Evolutionary conservation across 2,888 invertebrate genomes (phyloP).

Genomic region (Aplocera efformata): DNA sequence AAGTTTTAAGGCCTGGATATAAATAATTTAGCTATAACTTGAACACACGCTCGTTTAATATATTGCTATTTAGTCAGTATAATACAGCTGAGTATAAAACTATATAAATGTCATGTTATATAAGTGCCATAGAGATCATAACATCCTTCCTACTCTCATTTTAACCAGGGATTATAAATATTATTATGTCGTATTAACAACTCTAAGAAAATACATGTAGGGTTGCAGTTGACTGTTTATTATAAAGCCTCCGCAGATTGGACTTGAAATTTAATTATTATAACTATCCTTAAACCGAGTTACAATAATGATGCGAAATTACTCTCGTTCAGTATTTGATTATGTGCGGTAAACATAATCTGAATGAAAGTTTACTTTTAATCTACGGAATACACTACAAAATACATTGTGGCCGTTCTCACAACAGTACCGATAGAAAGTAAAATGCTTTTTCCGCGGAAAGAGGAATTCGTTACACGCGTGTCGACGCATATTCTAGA

Average conservation of each 20-base stretch:
- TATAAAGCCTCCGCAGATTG: conserved; percentile 30
- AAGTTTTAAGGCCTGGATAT: conserved; percentile 14
- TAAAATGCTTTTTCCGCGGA: conserved; percentile 24
- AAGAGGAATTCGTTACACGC: conserved; percentile 21
- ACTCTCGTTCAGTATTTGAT: no score
- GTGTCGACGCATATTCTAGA: conserved; percentile 3
- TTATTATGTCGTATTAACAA: conserved; percentile 28
- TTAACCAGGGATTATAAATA: conserved; percentile 40
- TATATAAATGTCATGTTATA: conserved; percentile 33
- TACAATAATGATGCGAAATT: no score
- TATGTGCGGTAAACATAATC: no score
- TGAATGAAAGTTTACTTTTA: no score
- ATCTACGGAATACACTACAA: no score
- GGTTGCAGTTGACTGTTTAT: conserved; percentile 34
- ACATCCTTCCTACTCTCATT: conserved; percentile 43
- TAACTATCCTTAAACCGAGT: not conserved
- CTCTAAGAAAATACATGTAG: conserved; percentile 24
- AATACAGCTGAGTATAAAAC: conserved; percentile 25
- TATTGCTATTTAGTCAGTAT: conserved; percentile 18
- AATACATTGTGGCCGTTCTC: not conserved
- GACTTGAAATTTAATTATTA: conserved; percentile 25
- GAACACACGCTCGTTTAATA: not conserved
- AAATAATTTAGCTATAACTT: conserved; percentile 9
- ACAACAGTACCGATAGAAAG: conserved; percentile 12
- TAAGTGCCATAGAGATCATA: conserved; percentile 37